Conservation (phyloP, 2,888 invertebrate genomes). For the Ceramica pisi region DNA sequence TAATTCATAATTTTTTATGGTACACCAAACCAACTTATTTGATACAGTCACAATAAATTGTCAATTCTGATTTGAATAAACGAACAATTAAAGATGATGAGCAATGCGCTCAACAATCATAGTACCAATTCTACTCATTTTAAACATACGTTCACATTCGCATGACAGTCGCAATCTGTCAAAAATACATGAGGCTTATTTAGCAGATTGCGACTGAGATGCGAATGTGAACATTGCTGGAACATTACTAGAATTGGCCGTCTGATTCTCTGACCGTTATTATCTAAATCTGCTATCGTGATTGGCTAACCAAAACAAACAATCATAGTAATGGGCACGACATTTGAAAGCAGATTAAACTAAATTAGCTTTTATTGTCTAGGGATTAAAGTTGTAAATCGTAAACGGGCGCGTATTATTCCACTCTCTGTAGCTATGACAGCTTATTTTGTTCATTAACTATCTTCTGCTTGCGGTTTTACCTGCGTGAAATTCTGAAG, state of each 20-base stretch:
- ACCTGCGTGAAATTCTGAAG: neutral
- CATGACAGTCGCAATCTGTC: no score
- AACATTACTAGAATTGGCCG: neutral
- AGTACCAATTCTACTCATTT: no score
- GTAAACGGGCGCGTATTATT: neutral
- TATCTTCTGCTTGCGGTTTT: neutral
- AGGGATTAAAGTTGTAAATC: neutral
- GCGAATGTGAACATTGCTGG: no score
- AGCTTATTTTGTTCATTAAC: neutral
- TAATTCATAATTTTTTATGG: no score
- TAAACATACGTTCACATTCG: no score
- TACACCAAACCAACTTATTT: no score
- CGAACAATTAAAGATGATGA: neutral
- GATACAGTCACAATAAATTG: no score
- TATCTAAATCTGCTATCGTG: constrained; percentile 8
- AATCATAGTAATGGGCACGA: constrained; percentile 22
- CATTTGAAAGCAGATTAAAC: constrained; percentile 9
- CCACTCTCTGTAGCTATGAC: neutral
- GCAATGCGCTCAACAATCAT: neutral
- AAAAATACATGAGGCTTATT: no score
- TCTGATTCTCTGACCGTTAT: neutral
- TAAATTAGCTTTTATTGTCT: neutral
- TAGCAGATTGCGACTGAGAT: no score
- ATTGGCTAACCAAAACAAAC: constrained; percentile 7
- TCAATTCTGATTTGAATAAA: constrained; percentile 7